Conservation (phyloP, 2,797 vertebrate species). For the Tarsius wallacei region DNA sequence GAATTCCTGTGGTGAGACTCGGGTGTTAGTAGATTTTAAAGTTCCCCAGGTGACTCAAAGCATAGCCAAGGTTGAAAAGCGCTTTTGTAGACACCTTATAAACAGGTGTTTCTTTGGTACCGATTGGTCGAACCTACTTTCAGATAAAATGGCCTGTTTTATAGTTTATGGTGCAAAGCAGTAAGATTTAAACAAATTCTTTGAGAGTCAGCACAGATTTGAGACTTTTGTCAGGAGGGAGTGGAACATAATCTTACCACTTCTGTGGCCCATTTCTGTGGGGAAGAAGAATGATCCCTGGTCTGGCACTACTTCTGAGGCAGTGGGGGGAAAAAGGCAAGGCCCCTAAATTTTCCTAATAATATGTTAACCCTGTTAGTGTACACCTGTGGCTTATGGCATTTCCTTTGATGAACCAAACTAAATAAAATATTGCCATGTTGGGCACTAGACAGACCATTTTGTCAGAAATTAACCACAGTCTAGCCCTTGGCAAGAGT, state of each 20-base stretch:
- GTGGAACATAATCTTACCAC: background rate
- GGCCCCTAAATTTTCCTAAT: background rate
- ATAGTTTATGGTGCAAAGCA: background rate
- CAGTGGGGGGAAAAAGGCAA: background rate
- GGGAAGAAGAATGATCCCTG: background rate
- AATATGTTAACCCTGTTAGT: background rate
- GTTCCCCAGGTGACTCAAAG: background rate
- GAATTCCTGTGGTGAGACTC: background rate
- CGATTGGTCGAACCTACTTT: background rate
- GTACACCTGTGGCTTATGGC: background rate
- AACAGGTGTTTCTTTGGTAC: background rate
- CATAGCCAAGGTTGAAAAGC: background rate
- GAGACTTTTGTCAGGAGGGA: background rate
- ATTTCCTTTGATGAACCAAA: background rate
- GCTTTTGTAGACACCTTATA: background rate
- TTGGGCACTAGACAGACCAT: background rate
- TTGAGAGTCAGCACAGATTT: background rate
- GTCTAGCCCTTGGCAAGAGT: background rate
- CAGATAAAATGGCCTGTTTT: background rate
- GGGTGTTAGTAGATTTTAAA: background rate
- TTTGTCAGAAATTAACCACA: constrained; percentile 15
- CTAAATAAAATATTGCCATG: background rate
- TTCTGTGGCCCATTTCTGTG: background rate
- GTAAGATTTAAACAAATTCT: background rate
- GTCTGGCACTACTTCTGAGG: background rate